Evolutionary conservation across 2,888 invertebrate species (phyloP), one percentile per base, ranked within the genome.

Genomic region (Phaonia tiefii): DNA sequence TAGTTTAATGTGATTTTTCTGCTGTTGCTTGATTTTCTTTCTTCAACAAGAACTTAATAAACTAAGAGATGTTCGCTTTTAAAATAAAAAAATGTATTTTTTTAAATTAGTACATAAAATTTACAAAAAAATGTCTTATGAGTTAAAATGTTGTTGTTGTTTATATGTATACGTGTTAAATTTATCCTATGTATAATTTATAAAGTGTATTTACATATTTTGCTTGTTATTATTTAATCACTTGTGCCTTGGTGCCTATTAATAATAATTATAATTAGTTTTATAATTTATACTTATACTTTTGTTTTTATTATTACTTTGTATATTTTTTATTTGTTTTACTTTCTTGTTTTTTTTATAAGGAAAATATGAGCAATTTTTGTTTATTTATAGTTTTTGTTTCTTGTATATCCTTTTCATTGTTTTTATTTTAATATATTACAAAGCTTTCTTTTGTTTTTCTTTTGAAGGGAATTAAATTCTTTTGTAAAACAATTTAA

Each of bases 171-270:
- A 39, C 75, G 67, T 79, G 66, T 77, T 65, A 69, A 66, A 49
- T 71, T 78, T 74, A 73, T 63, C 22, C 60, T 67, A 67, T 75
- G 3, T 31, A n/a, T n/a, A n/a, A 78, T 78, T 70, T 75, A 75
- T 81, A 78, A 42, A 74, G 81, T 81, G 81, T 81, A 81, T 81
- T 75, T 81, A 81, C 81, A 81, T 72, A 10, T 69, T 51, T 65
- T 2, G 37, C n/a, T 67, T 56, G 51, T 66, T 66, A 63, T 66
- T 66, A 63, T 75, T 81, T 39, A 81, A 80, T 81, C 81, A 81
- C 81, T 75, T 81, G 81, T 81, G 81, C 81, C 78, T 79, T 75
- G 79, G 81, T 81, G 81, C 81, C 75, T 75, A 78, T 69, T n/a
- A n/a, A n/a, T n/a, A n/a, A n/a, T n/a, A n/a, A n/a, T n/a, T n/a